Evolutionary conservation across 2,113 vertebrate species (phyloP), one percentile per base, ranked within the genome.

Genomic region (Cyanocitta stelleri): DNA sequence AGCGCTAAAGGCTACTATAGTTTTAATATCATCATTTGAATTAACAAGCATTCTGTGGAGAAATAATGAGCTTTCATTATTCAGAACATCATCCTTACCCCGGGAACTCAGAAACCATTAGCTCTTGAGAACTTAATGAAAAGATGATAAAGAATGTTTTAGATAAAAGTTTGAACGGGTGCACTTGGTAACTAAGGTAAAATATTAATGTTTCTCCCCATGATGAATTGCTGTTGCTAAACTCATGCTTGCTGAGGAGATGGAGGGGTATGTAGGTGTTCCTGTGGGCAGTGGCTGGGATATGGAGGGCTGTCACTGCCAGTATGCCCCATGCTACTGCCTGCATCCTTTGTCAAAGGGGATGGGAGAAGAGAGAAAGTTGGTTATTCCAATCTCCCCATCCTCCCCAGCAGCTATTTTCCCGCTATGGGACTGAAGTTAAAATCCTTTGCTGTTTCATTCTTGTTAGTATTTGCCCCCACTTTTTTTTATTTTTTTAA

Each of bases 1-100:
- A 99, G 98, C 98, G 99, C 99, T 99, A 99, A 99, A 98, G 99
- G 99, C 99, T 99, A 99, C 99, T 99, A 99, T 99, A 99, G 99
- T 99, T 99, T 99, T 99, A 99, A 99, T 99, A 99, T 99, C 99
- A 99, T 99, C 99, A 99, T 99, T 99, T 99, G 99, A 99, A 99
- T 99, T 99, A 99, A 99, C 99, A 99, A 99, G 99, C 99, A 99
- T 99, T 99, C 99, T 99, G 99, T 98, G 98, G 99, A 99, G 99
- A 99, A 99, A 99, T 99, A 99, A 99, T 99, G 99, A 99, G 99
- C 99, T 99, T 99, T 99, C 99, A 99, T 99, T 99, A 99, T 99
- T 99, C 99, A 99, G 99, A 99, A 99, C 99, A 99, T 99, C 99
- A 99, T 99, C 99, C 99, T 99, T 99, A 99, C 98, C 99, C 98